Percentiles rank a stretch among this genome's conserved stretches.
phyloP scores from a whole-genome alignment of 35 echinoderm and acorn worm species.

The Nesometra sesokonis region DNA sequence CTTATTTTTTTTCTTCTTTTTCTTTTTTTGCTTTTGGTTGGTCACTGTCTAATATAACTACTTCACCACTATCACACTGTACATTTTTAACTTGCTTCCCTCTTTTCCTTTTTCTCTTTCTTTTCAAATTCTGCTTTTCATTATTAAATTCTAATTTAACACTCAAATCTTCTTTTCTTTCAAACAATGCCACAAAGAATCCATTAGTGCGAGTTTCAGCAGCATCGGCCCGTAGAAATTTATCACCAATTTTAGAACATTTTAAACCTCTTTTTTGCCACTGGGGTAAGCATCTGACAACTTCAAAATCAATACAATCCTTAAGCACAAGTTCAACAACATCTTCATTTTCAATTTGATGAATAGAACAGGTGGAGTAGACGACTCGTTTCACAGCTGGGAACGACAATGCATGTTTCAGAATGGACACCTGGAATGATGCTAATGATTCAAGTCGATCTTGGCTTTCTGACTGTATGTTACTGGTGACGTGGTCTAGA shows the following conservation, averaged over 20 bases:
- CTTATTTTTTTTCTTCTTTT: background rate
- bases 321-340: slow-evolving; percentile 52
- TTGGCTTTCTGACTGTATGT: background rate
- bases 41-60: background rate
- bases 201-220: slow-evolving; percentile 63
- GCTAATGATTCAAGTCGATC: slow-evolving; percentile 44
- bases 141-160: background rate
- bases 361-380: slow-evolving; percentile 83
- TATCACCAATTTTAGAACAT: background rate
- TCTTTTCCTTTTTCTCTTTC: slow-evolving; percentile 23
- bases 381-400: slow-evolving; percentile 64
- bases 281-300: slow-evolving; percentile 25
- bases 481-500: slow-evolving; percentile 47
- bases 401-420: slow-evolving; percentile 75
- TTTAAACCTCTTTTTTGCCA: slow-evolving; percentile 21
- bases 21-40: background rate
- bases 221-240: slow-evolving; percentile 52
- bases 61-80: too few relatives aligned
- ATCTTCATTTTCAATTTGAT: slow-evolving; percentile 69
- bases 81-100: background rate
- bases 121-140: background rate
- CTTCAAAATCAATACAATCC: slow-evolving; percentile 29
- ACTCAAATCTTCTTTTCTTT: slow-evolving; percentile 16
- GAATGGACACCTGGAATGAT: slow-evolving; percentile 40
- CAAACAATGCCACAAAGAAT: slow-evolving; percentile 85